A percentile compares a stretch with the other conserved stretches of the same genome.
phyloP scores from a whole-genome alignment of 1,140 invertebrate species.

The Leguminivora glycinivorella region DNA sequence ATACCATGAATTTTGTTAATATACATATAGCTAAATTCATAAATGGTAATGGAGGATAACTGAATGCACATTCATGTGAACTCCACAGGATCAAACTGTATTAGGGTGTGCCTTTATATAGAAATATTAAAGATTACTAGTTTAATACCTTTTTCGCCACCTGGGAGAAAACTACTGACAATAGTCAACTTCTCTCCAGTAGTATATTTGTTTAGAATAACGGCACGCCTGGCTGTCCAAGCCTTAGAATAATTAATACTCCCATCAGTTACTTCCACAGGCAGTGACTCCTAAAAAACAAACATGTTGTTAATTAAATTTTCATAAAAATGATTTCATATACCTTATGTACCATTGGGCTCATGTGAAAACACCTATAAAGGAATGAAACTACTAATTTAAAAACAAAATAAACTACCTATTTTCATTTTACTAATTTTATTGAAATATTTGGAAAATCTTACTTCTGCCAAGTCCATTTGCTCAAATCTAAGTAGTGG shows the following conservation, averaged over 20 bases:
- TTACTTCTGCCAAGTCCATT: slow-evolving; percentile 62
- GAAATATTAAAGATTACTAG: slow-evolving; percentile 11
- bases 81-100: too few relatives aligned
- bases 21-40: too few relatives aligned
- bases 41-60: too few relatives aligned
- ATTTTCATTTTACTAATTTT: not conserved
- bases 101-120: too few relatives aligned
- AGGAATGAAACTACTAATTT: too few relatives aligned
- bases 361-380: too few relatives aligned
- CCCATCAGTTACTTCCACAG: slow-evolving; percentile 67
- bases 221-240: slow-evolving; percentile 85
- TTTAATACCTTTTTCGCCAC: slow-evolving; percentile 87
- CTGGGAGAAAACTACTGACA: slow-evolving; percentile 90
- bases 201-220: slow-evolving; percentile 92
- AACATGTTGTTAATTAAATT: slow-evolving; percentile 18
- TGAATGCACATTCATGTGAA: too few relatives aligned
- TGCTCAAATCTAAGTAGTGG: slow-evolving; percentile 68
- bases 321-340: too few relatives aligned
- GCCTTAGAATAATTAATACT: slow-evolving; percentile 81
- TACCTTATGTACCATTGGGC: too few relatives aligned
- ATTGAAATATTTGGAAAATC: slow-evolving; percentile 17
- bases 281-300: slow-evolving; percentile 34
- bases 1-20: too few relatives aligned
- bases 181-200: slow-evolving; percentile 95
- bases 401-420: not conserved